A percentile compares a stretch with the other conserved stretches of the same genome.
Conservation (phyloP, 2,113 vertebrate genomes). For the Rostratula benghalensis region DNA sequence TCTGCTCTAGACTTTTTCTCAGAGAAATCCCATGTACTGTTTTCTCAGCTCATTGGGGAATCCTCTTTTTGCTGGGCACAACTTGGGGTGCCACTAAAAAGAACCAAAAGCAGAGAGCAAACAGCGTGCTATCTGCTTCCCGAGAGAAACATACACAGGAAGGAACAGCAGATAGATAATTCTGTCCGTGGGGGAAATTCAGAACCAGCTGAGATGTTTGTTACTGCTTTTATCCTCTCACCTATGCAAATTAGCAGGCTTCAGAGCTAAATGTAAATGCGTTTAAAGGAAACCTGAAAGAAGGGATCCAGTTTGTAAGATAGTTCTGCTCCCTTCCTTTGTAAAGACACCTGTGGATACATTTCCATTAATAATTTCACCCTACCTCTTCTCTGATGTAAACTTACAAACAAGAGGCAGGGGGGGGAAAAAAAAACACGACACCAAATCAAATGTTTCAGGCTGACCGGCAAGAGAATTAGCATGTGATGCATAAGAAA, state of each 20-base stretch:
- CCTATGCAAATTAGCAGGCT: neutral
- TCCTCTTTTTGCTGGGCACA: neutral
- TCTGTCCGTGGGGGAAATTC: neutral
- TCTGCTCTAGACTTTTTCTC: neutral
- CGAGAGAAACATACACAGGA: neutral
- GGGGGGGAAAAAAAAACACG: neutral
- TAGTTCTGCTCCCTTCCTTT: neutral
- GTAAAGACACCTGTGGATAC: conserved; percentile 12
- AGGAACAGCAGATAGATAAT: neutral
- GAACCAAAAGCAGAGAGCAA: rapidly evolving
- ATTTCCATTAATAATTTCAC: conserved; percentile 32
- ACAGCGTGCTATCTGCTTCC: rapidly evolving
- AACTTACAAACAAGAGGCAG: neutral
- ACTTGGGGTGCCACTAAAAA: neutral
- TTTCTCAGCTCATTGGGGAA: neutral
- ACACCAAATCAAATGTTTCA: conserved; percentile 9
- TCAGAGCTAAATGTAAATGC: neutral
- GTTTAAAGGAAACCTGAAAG: neutral
- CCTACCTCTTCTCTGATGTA: neutral
- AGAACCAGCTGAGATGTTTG: neutral
- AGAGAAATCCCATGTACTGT: neutral
- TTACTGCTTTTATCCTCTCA: neutral
- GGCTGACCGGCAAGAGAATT: conserved; percentile 6
- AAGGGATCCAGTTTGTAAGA: rapidly evolving
- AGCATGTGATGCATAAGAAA: neutral